phyloP scores from a whole-genome alignment of 2,888 invertebrate genomes.

The Therioaphis trifolii region DNA sequence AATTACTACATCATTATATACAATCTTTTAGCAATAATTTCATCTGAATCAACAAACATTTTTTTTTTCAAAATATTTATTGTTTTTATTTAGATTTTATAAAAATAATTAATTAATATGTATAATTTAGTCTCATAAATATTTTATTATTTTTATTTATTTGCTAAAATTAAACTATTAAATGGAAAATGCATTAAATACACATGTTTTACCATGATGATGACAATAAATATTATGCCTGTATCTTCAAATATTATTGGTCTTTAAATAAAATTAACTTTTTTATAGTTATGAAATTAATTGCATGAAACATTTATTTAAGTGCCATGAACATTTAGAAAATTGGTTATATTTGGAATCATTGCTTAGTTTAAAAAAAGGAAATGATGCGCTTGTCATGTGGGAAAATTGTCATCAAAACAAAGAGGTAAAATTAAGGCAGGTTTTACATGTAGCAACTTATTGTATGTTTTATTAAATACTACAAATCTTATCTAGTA shows the following conservation, averaged over 20 bases:
- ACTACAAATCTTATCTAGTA: neutral
- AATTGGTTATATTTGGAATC: slow-evolving; percentile 49
- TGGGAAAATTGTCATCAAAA: slow-evolving; percentile 49
- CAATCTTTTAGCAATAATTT: too few relatives aligned
- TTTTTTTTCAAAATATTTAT: too few relatives aligned
- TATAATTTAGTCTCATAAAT: too few relatives aligned
- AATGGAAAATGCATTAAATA: neutral
- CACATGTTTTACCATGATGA: neutral
- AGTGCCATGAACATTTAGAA: slow-evolving; percentile 39
- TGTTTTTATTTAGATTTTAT: too few relatives aligned
- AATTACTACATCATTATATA: too few relatives aligned
- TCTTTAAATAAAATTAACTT: too few relatives aligned
- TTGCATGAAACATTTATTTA: slow-evolving; percentile 43
- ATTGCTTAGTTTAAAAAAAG: slow-evolving; percentile 30
- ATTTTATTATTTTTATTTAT: too few relatives aligned
- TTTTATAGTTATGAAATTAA: slow-evolving; percentile 45
- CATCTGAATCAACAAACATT: too few relatives aligned
- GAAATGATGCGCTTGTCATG: slow-evolving; percentile 8
- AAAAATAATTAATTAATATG: too few relatives aligned
- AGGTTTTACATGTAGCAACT: too few relatives aligned
- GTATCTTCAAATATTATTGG: neutral
- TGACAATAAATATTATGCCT: neutral
- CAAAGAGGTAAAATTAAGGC: slow-evolving; percentile 46
- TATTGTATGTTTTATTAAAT: too few relatives aligned
- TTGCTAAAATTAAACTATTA: neutral